Evolutionary conservation across 2,797 vertebrate genomes (phyloP), one percentile per base, ranked within the genome.

Genomic region (Neopelma chrysocephalum): DNA sequence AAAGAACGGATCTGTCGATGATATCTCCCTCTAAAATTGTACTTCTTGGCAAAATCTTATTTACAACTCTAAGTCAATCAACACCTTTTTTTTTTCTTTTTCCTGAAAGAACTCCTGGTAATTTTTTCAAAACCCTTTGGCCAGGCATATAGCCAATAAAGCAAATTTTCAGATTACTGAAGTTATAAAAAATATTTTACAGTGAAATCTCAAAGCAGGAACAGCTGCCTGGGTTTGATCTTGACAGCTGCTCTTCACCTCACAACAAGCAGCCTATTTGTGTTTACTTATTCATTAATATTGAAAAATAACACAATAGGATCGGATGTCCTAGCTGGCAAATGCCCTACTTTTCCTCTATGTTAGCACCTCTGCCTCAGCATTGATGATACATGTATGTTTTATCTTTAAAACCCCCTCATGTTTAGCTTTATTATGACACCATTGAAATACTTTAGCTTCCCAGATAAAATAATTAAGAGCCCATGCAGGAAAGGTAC

Each of bases 261-360:
- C 65, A 80, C n/a, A 90, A 89, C 27, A 62, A 90, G 80, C 10
- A 88, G 72, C 47, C 62, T 80, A 36, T 95, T 94, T 84, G 81
- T 92, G 73, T 96, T 93, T 90, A 87, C 71, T 87, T 94, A 60
- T 64, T 96, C 86, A 89, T 94, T 94, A 84, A 94, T 90, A 92
- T 51, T 88, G 80, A 90, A 87, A 82, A 87, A 88, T 62, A 91
- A 27, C 82, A 86, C 84, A 95, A 77, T 50, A 53, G 65, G 77
- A 91, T 94, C 87, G 43, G 68, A 72, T 81, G 82, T 93, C 93
- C 77, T 71, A n/a, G 71, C 76, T 87, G 72, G 83, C 61, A 79
- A 90, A 65, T 57, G 82, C 61, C 72, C 82, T 58, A 25, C 53
- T 84, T 89, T 66, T 85, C 51, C 48, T 56, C 82, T 22, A 0